These are phyloP conservation scores for Ennomos fuscantarius DNA, from an alignment of 2,888 invertebrate species.

Conservation along the genomic window DNA sequence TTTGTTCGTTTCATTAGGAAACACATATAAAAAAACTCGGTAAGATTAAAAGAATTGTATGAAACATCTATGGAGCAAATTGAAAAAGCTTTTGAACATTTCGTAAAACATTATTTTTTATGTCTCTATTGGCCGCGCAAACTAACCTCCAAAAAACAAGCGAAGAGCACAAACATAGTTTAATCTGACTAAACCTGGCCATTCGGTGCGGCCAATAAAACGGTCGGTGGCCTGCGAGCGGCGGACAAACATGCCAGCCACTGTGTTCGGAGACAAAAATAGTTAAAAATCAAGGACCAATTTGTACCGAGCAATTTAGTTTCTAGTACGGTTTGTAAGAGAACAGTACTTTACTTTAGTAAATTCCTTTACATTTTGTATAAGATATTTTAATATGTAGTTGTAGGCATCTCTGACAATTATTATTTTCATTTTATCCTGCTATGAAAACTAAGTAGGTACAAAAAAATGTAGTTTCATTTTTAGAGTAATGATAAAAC, in stretches of 20 bases:
- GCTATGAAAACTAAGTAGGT: too few species aligned
- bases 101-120: slow-evolving; percentile 33
- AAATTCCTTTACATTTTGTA: too few species aligned
- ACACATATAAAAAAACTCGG: slow-evolving; percentile 6
- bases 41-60: too few species aligned
- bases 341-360: too few species aligned
- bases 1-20: background rate
- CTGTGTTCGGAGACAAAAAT: slow-evolving; percentile 36
- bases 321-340: too few species aligned
- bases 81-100: slow-evolving; percentile 31
- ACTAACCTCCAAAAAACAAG: slow-evolving; percentile 34
- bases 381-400: too few species aligned
- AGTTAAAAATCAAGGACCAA: background rate
- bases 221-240: slow-evolving; percentile 27
- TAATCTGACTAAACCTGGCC: slow-evolving; percentile 40
- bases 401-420: too few species aligned
- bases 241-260: slow-evolving; percentile 29
- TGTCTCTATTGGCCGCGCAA: slow-evolving; percentile 19
- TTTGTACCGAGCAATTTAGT: too few species aligned
- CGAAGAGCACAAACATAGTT: slow-evolving; percentile 36
- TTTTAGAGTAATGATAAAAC: too few species aligned
- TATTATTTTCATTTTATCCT: too few species aligned
- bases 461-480: too few species aligned
- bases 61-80: slow-evolving; percentile 11
- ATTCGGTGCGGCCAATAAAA: slow-evolving; percentile 36